These are phyloP conservation scores for Andinoacara biseriatus DNA, from an alignment of 2,113 vertebrate species.

Conservation along the genomic window DNA sequence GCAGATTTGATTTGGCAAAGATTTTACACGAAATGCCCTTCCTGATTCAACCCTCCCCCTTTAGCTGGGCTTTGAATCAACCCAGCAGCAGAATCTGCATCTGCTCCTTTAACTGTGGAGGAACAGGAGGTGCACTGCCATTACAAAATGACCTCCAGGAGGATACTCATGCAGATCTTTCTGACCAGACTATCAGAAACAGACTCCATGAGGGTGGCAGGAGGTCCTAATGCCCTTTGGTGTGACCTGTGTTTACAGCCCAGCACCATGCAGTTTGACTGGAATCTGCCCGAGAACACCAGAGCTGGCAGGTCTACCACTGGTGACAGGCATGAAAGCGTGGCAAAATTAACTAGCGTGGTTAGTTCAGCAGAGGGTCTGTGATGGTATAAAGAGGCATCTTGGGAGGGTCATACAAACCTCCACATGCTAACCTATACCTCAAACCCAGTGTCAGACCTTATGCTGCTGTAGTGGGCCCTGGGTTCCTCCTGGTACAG, in stretches of 20 bases:
- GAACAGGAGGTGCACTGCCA: neutral
- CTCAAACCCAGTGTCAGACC: no score
- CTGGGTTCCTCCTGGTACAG: neutral
- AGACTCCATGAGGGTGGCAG: neutral
- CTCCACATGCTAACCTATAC: neutral
- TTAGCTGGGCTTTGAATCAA: no score
- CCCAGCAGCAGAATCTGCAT: neutral
- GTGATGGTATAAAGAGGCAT: neutral
- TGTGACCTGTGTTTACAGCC: neutral
- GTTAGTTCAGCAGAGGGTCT: neutral
- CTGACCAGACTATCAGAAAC: no score
- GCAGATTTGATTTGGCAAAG: neutral
- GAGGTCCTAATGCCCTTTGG: no score
- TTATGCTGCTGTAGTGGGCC: neutral
- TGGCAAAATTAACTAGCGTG: accelerated
- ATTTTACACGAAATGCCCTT: no score
- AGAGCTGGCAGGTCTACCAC: neutral
- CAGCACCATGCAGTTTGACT: neutral
- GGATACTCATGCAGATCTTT: accelerated
- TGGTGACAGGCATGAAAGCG: neutral
- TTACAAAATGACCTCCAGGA: neutral
- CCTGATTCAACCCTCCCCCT: no score
- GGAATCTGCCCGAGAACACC: no score
- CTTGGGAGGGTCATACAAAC: neutral
- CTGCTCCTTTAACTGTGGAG: neutral